A percentile compares a stretch with the other conserved stretches of the same genome.
phyloP scores from a whole-genome alignment of 2,888 invertebrate species.

The Micoletzkya japonica region DNA sequence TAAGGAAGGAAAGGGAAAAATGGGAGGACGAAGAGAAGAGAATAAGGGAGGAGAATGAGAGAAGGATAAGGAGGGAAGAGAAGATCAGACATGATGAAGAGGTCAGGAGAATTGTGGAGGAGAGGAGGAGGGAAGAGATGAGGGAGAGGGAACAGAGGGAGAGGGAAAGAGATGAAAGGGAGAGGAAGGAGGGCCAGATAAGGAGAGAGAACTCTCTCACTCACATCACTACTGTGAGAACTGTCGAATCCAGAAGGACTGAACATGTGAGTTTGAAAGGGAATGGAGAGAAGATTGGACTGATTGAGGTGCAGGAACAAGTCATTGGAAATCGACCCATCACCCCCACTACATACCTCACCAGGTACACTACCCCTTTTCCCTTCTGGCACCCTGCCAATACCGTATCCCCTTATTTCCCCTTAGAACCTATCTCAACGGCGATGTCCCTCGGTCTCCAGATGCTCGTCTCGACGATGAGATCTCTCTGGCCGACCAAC shows the following conservation, averaged over 20 bases:
- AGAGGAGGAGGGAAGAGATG: neutral
- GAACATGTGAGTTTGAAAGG: neutral
- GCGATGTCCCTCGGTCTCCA: slow-evolving; percentile 10
- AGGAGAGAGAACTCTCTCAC: neutral
- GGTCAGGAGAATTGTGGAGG: slow-evolving; percentile 2
- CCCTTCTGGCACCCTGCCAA: neutral
- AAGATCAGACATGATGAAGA: slow-evolving; percentile 1
- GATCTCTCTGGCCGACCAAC: slow-evolving; percentile 7
- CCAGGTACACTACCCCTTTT: slow-evolving; percentile 1
- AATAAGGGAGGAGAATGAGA: slow-evolving; percentile 1
- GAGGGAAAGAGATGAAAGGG: slow-evolving; percentile 7
- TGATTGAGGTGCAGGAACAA: slow-evolving; percentile 3
- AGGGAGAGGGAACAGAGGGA: neutral
- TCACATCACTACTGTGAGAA: neutral
- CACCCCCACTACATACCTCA: neutral
- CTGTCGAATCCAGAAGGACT: neutral
- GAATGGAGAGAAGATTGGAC: neutral
- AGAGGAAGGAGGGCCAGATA: slow-evolving; percentile 1
- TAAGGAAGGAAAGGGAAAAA: slow-evolving; percentile 2
- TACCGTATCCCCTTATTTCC: neutral
- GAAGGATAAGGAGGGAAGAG: slow-evolving; percentile 6
- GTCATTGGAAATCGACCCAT: neutral
- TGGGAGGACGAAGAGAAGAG: neutral
- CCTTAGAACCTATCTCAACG: slow-evolving; percentile 21
- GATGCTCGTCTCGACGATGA: neutral